Evolutionary conservation across 92 coral and sea anemone genomes (phyloP), one percentile per base, ranked within the genome.

Genomic region (Pocillopora meandrina): DNA sequence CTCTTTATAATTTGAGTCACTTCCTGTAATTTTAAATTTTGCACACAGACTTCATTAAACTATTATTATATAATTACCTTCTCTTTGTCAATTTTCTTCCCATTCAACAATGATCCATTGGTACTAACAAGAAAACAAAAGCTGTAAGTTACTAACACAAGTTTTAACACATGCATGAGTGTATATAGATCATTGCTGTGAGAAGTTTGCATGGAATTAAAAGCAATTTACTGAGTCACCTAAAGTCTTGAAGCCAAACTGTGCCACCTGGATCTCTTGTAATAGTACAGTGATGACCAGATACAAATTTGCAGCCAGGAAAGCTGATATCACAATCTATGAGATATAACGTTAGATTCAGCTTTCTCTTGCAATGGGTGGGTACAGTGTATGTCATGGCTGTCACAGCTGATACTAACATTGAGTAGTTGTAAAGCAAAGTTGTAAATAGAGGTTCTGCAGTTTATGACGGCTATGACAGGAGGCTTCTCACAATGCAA

Each of bases 71-170:
- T 21, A 17, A 5, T 66, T 83, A 95, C 98, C 90, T 95, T 89
- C 57, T 91, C 88, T 70, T 92, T 89, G 69, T 82, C 87, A 60
- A 95, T 79, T 76, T 93, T 93, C 73, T 69, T 88, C 18, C 98
- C 98, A 90, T 95, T 95, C n/a, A 95, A 80, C 59, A 92, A 71
- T 58, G 98, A 91, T 49, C 98, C 98, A 95, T 95, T 95, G 18
- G 98, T 92, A 86, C 98, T 95, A 64, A 15, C 73, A 82, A 60
- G 57, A 10, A 47, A 55, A n/a, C 56, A 61, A 68, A 61, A 88
- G n/a, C 35, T 42, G 62, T 15, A 73, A 33, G n/a, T 33, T 36
- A 63, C 23, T 20, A 19, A 63, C 12, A 42, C 8, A 42, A 42
- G 49, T 42, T 42, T 42, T 42, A 42, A 42, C 5, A 42, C 49